phyloP scores from a whole-genome alignment of 2,888 invertebrate species.

The Cosmia trapezina region DNA sequence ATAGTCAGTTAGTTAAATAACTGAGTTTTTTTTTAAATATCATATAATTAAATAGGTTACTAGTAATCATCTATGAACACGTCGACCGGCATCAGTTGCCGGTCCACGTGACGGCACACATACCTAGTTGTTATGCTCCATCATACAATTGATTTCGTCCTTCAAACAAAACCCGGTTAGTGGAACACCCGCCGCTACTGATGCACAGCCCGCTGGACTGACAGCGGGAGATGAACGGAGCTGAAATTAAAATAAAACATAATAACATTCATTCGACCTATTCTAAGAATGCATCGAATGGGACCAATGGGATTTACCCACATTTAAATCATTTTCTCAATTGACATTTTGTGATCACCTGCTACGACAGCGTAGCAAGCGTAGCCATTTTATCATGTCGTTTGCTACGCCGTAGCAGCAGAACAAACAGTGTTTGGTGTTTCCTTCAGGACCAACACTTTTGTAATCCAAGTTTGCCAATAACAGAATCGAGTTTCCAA shows the following conservation, averaged over 20 bases:
- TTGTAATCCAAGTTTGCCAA: not conserved
- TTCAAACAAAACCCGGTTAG: slow-evolving; percentile 63
- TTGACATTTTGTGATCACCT: not conserved
- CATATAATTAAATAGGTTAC: not conserved
- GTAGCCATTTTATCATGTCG: not conserved
- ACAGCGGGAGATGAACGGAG: slow-evolving; percentile 58
- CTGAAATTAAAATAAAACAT: slow-evolving; percentile 54
- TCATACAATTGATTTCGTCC: slow-evolving; percentile 62
- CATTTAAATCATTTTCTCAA: not conserved
- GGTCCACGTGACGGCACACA: slow-evolving; percentile 71
- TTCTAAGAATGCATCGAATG: not conserved
- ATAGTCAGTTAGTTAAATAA: too few relatives aligned
- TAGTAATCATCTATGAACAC: slow-evolving; percentile 58
- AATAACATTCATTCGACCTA: not conserved
- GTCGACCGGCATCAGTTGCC: slow-evolving; percentile 64
- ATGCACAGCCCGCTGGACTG: slow-evolving; percentile 70
- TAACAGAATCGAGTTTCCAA: slow-evolving; percentile 17
- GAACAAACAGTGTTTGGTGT: not conserved
- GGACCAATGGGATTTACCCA: not conserved
- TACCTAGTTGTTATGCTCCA: slow-evolving; percentile 49
- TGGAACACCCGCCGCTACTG: slow-evolving; percentile 67
- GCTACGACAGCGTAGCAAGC: slow-evolving; percentile 7
- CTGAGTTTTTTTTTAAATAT: not conserved
- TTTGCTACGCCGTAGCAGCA: slow-evolving; percentile 13
- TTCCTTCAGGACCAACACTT: not conserved